phyloP scores from a whole-genome alignment of 2,113 vertebrate genomes.

The Oenanthe oenanthe region DNA sequence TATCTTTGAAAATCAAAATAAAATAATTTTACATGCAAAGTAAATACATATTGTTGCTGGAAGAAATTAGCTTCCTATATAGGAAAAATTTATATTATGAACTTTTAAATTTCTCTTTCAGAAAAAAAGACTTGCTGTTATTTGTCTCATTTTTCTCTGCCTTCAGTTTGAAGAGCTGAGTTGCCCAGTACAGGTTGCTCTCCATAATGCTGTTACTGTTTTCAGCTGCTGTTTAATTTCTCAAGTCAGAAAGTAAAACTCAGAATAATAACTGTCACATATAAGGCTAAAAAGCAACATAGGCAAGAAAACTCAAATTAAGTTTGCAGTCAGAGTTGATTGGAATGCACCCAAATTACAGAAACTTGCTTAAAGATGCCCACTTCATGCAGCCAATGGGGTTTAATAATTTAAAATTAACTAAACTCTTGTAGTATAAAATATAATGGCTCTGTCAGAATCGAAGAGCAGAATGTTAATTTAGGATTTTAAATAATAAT shows the following conservation, averaged over 20 bases:
- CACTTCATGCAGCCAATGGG: constrained; percentile 32
- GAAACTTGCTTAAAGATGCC: constrained; percentile 41
- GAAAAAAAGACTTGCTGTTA: not conserved
- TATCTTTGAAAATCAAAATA: not conserved
- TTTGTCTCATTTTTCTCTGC: not conserved
- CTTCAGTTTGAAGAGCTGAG: not conserved
- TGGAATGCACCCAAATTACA: not conserved
- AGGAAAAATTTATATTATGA: not conserved
- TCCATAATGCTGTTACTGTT: not conserved
- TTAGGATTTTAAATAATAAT: constrained; percentile 77
- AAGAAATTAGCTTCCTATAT: not conserved
- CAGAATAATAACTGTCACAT: not conserved
- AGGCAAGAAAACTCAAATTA: not conserved
- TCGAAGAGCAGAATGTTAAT: constrained; percentile 63
- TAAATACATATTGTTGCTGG: not conserved
- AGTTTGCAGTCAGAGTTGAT: not conserved
- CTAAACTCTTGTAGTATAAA: constrained; percentile 72
- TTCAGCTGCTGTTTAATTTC: not conserved
- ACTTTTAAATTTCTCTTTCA: not conserved
- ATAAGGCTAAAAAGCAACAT: not conserved
- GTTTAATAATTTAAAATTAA: constrained; percentile 76
- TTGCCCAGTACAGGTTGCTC: not conserved
- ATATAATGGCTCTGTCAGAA: constrained; percentile 74
- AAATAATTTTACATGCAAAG: not conserved
- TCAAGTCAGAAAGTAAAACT: not conserved